Conservation (phyloP, 2,113 vertebrate species). For the Cryptomyrus ogoouensis region DNA sequence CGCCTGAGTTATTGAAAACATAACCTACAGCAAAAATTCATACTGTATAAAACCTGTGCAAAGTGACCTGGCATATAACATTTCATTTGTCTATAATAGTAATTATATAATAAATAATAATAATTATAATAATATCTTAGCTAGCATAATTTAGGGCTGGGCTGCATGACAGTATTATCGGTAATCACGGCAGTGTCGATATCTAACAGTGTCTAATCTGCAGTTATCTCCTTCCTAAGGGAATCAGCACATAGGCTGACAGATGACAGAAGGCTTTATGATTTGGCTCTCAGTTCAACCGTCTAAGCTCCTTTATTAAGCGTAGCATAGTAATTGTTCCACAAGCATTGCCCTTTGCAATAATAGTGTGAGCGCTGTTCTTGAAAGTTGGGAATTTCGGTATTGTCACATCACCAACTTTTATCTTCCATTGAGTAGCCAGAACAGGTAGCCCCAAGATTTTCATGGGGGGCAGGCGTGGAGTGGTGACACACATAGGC, state of each 20-base stretch:
- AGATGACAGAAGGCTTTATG: too few species aligned
- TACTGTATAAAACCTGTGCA: too few species aligned
- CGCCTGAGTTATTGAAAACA: background rate
- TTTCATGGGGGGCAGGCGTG: too few species aligned
- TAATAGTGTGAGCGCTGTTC: background rate
- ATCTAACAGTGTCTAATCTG: background rate
- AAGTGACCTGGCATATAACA: too few species aligned
- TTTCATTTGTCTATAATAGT: background rate
- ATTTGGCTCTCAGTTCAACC: too few species aligned
- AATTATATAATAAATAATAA: too few species aligned
- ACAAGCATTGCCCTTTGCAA: background rate
- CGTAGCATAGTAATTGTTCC: background rate
- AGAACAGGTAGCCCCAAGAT: too few species aligned
- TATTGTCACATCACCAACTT: too few species aligned
- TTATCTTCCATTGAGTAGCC: too few species aligned
- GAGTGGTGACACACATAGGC: too few species aligned
- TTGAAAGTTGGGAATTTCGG: background rate
- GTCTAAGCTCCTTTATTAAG: background rate
- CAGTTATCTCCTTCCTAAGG: too few species aligned
- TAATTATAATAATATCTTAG: background rate
- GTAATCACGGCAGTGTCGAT: background rate
- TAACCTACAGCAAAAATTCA: background rate
- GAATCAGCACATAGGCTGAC: too few species aligned
- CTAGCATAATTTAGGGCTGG: background rate
- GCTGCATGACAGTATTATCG: background rate